These are phyloP conservation scores for Pyrgilauda ruficollis DNA, from an alignment of 2,113 vertebrate genomes.

Conservation along the genomic window DNA sequence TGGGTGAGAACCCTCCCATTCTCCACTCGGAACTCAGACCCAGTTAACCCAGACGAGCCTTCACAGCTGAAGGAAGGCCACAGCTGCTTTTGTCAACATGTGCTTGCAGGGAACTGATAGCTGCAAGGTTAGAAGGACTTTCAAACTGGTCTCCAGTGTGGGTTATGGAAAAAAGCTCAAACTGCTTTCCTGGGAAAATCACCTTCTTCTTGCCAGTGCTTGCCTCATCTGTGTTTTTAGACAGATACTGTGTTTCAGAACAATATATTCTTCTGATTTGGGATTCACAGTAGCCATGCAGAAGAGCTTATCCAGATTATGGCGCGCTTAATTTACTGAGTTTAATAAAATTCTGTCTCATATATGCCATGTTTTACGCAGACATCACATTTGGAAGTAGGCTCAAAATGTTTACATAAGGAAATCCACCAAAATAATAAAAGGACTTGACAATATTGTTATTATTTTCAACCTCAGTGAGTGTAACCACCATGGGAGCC, in stretches of 20 bases:
- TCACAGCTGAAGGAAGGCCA: neutral
- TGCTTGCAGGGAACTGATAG: neutral
- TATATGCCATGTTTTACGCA: accelerated
- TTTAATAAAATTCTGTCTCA: neutral
- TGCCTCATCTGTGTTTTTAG: neutral
- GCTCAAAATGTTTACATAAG: neutral
- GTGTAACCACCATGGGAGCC: neutral
- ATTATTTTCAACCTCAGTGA: neutral
- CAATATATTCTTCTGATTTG: neutral
- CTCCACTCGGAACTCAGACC: neutral
- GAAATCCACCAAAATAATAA: neutral
- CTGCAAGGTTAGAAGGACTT: neutral
- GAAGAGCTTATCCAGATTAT: neutral
- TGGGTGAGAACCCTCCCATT: neutral
- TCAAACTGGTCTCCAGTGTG: accelerated
- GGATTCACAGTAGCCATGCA: neutral
- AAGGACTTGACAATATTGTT: neutral
- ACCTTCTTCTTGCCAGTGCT: neutral
- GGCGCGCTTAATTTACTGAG: neutral
- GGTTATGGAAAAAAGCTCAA: neutral
- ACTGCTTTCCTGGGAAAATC: neutral
- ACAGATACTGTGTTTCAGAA: neutral
- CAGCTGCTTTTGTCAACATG: neutral
- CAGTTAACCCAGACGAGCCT: neutral
- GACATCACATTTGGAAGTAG: neutral